Evolutionary conservation across 1,140 invertebrate species (phyloP).

Genomic region (Procambarus virginalis): DNA sequence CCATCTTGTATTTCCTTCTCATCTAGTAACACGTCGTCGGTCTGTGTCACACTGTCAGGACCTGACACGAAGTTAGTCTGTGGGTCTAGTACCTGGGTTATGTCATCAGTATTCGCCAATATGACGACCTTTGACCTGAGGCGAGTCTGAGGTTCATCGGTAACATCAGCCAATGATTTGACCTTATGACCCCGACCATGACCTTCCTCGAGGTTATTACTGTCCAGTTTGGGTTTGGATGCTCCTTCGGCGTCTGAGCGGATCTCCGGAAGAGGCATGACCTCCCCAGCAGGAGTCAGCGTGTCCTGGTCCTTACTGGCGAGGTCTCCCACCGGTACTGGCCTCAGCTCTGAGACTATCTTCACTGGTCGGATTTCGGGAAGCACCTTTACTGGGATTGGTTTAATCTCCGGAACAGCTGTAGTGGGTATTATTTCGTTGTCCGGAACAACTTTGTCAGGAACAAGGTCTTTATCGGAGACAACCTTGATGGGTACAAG

Average conservation of each 20-base stretch:
- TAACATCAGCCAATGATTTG: background rate
- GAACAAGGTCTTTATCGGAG: background rate
- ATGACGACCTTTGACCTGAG: background rate
- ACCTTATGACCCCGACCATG: background rate
- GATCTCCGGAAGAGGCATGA: background rate
- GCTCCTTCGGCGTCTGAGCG: background rate
- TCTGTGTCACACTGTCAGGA: background rate
- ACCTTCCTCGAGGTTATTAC: background rate
- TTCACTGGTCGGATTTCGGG: slow-evolving; percentile 4
- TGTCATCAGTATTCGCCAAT: background rate
- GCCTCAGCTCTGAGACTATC: background rate
- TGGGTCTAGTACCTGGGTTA: background rate
- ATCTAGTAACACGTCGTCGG: background rate
- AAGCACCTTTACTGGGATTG: background rate
- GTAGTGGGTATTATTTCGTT: background rate
- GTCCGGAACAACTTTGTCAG: background rate
- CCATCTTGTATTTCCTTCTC: background rate
- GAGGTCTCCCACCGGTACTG: background rate
- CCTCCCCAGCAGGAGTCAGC: background rate
- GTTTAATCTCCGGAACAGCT: slow-evolving; percentile 1
- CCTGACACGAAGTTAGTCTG: background rate
- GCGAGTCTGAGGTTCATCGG: background rate
- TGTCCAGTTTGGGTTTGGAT: background rate
- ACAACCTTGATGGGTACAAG: slow-evolving; percentile 17
- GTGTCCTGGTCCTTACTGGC: background rate